Evolutionary conservation across 35 echinoderm and acorn worm species (phyloP).

Genomic region (Apostichopus parvimensis): DNA sequence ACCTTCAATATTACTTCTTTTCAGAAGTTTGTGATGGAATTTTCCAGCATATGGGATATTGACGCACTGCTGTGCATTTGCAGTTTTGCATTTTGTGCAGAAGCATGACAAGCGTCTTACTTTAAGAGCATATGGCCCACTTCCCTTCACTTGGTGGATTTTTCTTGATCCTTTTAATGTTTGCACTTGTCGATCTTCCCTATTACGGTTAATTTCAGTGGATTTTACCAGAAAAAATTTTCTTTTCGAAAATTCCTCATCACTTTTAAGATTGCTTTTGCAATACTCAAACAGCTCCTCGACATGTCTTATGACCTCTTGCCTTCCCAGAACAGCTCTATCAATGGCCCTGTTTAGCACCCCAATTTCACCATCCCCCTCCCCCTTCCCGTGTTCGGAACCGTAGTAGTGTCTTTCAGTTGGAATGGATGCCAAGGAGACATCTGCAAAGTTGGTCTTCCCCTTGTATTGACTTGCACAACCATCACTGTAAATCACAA

Average conservation of each 20-base stretch:
- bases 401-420: constrained; percentile 33
- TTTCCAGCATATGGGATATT: too few relatives aligned
- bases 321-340: constrained; percentile 7
- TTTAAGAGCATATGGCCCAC: too few relatives aligned
- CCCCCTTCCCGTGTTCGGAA: constrained; percentile 58
- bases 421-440: background rate
- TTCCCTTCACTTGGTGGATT: too few relatives aligned
- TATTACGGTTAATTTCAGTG: background rate
- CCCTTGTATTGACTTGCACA: constrained; percentile 49
- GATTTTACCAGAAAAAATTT: background rate
- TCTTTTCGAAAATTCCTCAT: background rate
- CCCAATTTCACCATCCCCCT: constrained; percentile 54
- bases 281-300: background rate
- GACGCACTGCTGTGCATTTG: too few relatives aligned
- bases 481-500: constrained; percentile 34
- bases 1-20: too few relatives aligned
- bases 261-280: background rate
- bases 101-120: too few relatives aligned
- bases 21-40: too few relatives aligned
- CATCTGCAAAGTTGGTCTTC: constrained; percentile 47
- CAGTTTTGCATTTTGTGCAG: too few relatives aligned
- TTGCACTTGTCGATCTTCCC: background rate
- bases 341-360: constrained; percentile 34
- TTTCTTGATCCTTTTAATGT: constrained; percentile 11
- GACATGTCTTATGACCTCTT: background rate